Evolutionary conservation across 2,888 invertebrate species (phyloP), one percentile per base, ranked within the genome.

Genomic region (Amphipoea lucens): DNA sequence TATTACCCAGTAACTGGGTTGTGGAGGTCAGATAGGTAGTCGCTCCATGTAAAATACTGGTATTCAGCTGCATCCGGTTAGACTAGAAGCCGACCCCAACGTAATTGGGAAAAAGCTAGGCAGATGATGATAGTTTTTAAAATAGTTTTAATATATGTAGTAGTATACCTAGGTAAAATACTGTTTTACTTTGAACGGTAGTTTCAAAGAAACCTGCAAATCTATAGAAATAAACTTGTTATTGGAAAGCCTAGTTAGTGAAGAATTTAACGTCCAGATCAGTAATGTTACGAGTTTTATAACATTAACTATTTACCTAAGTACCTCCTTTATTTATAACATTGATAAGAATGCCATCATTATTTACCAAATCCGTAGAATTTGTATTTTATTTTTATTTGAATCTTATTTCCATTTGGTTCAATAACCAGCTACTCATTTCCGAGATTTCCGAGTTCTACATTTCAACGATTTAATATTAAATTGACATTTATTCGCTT

Each of bases 401-500:
- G 0, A 14, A 42, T 20, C 14, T 20, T 20, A 62, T 67, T 74
- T 67, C 23, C 14, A 81, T 17, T 51, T 81, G 9, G 6, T 66
- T 20, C 29, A 73, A 17, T 9, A 79, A 60, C 12, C 29, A 23
- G 12, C 36, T 40, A 65, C 36, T 23, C 5, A 57, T 17, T 48
- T 14, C 11, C 23, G 14, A 20, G 11, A 42, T 81, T 65, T 20
- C 42, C 17, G 12, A 36, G 2, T 68, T 20, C 23, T 48, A 29
- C 40, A 62, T 68, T 29, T 54, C 20, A 82, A 54, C 6, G 6
- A 68, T 62, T 74, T n/a, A 74, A 74, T 79, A 42, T 36, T 36
- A 81, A 81, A 67, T 82, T 82, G 36, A 63, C 36, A 75, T 79
- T 36, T 68, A 68, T 75, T 45, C 29, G 40, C 62, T 62, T 62